Base-by-base conservation (phyloP, 1,140 invertebrate genomes). In the Megathymus violae region DNA sequence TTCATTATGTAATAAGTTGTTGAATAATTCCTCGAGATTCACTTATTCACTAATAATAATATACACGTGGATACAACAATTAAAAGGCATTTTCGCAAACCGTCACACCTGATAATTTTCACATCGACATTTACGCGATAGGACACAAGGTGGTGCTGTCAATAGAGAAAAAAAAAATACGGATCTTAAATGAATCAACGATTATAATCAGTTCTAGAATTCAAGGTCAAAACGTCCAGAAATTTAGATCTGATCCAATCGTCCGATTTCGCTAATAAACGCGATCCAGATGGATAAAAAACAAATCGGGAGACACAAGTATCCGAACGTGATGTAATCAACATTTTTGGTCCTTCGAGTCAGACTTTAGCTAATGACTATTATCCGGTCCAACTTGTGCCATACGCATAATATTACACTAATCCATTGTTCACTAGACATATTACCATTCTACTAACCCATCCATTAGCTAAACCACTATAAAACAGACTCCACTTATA, bases 11-110 rank as follows among this genome's bases (percentile, higher is more conserved):
- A 54, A 54, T 40, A 44, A 27, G 19, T 16, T 56, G 52, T 31
- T 31, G 40, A 56, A 43, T 54, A 47, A 56, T 43, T 56, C 51
- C 27, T 59, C 58, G 79, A 85, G 80, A 85, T 85, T 85, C 76
- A 25, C 74, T 80, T 80, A 79, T 17, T 54, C 10, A 67, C 78
- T 75, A 78, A 66, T 63, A 67, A 46, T 64, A n/a, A 74, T 64
- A 74, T 74, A 67, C 67, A 72, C 64, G 61, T 64, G 62, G 27
- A 67, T 72, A 72, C 69, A 84, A 78, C 74, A 64, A 71, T 76
- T 48, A 79, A 74, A 82, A 85, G 79, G 79, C 82, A 82, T 82
- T 48, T 78, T 74, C 62, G 63, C 65, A 66, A 74, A 43, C 67
- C 46, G 51, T 43, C 51, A 54, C 38, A 43, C 38, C 19, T 27